Base-by-base conservation (phyloP, 1,140 invertebrate species). In the Drosophila santomea region DNA sequence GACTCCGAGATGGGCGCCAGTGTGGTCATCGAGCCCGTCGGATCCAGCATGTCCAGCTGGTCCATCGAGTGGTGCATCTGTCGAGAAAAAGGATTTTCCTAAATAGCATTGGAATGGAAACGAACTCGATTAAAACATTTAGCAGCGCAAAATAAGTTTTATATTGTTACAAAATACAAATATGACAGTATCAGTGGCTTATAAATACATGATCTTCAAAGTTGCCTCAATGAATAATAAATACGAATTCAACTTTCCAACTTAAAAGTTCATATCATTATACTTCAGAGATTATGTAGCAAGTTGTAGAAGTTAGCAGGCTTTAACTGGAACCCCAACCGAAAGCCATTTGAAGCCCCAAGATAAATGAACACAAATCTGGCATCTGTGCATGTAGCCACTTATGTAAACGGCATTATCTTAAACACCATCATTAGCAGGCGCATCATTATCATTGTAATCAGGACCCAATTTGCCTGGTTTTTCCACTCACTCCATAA, bases 31-130 rank as follows among this genome's bases (percentile, higher is more conserved):
- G 96, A 96, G 17, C 96, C 96, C 6, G 97, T 96, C 7, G 97
- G 96, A 91, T 98, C 97, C 78, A 98, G 93, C 96, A 98, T 97
- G 91, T 98, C 97, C 79, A 98, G 93, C n/a, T 97, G 96, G 92
- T 98, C 97, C 97, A 98, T 98, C n/a, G 96, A 96, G 73, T 96
- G 97, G 76, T 92, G 91, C 91, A 92, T 92, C 91, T 92, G 67
- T 28, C 41, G 28, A 4, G n/a, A 36, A 54, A 56, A 48, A 41
- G 44, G 15, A 44, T 43, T 57, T 57, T 51, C 55, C 41, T 57
- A 57, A 57, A 43, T 41, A 43, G 14, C 20, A 44, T 57, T 57
- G 55, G 36, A 7, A 52, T 44, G 44, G 11, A 61, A 44, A 61
- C 12, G 23, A 15, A 52, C 25, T 28, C 20, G 11, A 59, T 36